Conservation (phyloP, 2,797 vertebrate genomes). For the Gadopsis bispinosus region DNA sequence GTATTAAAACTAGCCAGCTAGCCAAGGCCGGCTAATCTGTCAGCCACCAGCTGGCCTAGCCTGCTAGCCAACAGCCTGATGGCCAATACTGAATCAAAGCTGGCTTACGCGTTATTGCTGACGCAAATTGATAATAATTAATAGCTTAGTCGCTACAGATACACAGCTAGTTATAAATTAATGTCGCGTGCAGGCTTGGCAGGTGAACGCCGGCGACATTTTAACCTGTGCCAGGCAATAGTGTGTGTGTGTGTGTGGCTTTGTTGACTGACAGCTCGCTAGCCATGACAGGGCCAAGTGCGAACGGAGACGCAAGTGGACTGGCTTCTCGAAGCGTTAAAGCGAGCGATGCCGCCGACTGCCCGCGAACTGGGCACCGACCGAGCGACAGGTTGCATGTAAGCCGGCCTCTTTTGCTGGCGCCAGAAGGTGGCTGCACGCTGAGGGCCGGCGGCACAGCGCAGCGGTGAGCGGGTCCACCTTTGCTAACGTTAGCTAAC, state of each 20-base stretch:
- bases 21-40: slow-evolving; percentile 79
- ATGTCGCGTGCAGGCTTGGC: background rate
- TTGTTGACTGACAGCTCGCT: slow-evolving; percentile 81
- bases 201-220: slow-evolving; percentile 30
- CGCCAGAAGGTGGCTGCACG: slow-evolving; percentile 8
- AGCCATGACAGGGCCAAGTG: slow-evolving; percentile 63
- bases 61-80: slow-evolving; percentile 56
- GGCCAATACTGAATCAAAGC: slow-evolving; percentile 59
- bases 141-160: slow-evolving; percentile 24
- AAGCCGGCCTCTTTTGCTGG: background rate
- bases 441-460: slow-evolving; percentile 37
- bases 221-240: slow-evolving; percentile 37
- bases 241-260: slow-evolving; percentile 62
- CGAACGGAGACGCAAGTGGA: slow-evolving; percentile 1
- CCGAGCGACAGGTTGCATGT: fast-evolving
- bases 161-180: background rate
- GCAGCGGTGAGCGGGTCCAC: slow-evolving; percentile 65
- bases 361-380: fast-evolving
- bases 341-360: fast-evolving
- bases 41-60: slow-evolving; percentile 74
- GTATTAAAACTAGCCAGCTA: slow-evolving; percentile 69
- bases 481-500: slow-evolving; percentile 59
- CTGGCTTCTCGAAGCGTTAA: background rate
- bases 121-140: slow-evolving; percentile 47
- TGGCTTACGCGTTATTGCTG: slow-evolving; percentile 61